Evolutionary conservation across 2,797 vertebrate genomes (phyloP).

Genomic region (Gila robusta): DNA sequence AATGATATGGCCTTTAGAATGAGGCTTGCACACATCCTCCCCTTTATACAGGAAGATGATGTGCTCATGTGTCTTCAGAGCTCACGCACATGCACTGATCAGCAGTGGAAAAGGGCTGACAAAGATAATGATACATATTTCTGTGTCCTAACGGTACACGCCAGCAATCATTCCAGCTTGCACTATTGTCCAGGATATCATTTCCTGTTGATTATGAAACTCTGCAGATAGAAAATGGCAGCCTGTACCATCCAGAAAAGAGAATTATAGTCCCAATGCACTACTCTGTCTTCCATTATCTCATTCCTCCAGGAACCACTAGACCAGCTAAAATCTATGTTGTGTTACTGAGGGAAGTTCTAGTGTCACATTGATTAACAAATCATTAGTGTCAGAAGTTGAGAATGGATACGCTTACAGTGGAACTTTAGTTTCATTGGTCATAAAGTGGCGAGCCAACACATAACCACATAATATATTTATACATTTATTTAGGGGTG

Average conservation of each 20-base stretch:
- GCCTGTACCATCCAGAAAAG: slow-evolving; percentile 50
- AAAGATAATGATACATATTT: slow-evolving; percentile 66
- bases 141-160: slow-evolving; percentile 52
- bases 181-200: slow-evolving; percentile 51
- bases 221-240: slow-evolving; percentile 55
- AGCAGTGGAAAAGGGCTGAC: slow-evolving; percentile 55
- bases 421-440: not conserved
- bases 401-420: slow-evolving; percentile 29
- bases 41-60: slow-evolving; percentile 6
- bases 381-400: slow-evolving; percentile 47
- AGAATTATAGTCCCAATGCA: slow-evolving; percentile 48
- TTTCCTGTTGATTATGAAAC: slow-evolving; percentile 58
- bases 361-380: slow-evolving; percentile 58
- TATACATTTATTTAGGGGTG: not conserved
- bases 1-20: slow-evolving; percentile 20
- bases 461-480: not conserved
- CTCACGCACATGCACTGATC: slow-evolving; percentile 32
- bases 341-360: slow-evolving; percentile 44
- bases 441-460: not conserved
- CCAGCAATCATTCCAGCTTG: slow-evolving; percentile 41
- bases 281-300: slow-evolving; percentile 36
- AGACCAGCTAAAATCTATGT: slow-evolving; percentile 53
- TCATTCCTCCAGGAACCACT: slow-evolving; percentile 52
- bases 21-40: not conserved
- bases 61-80: slow-evolving; percentile 26